Evolutionary conservation across 2,113 vertebrate genomes (phyloP), one percentile per base, ranked within the genome.

Genomic region (Nestor notabilis): DNA sequence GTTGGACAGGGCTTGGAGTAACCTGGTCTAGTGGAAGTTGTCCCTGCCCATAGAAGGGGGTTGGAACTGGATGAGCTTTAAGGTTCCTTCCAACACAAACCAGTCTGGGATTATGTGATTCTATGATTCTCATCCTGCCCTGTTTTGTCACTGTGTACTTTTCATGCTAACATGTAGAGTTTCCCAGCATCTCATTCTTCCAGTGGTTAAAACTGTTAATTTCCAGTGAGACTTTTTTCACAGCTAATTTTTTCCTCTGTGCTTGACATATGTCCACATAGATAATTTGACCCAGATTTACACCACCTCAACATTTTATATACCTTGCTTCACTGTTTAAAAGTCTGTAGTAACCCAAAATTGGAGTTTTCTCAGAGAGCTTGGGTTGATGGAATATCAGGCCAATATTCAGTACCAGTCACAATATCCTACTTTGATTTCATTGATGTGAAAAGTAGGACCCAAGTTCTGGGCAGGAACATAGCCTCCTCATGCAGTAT

Each of bases 81-180:
- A n/a, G 55, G 55, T 56, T 19, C 33, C 33, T 56, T n/a, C 31
- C 55, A 56, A 21, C 55, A 13, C 55, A 56, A 56, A 56, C 13
- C 33, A n/a, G 55, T 7, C 55, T 56, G 53, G 11, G 11, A 33
- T 56, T 56, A 7, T 58, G 33, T n/a, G 56, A n/a, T 58, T 58
- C 33, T n/a, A n/a, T n/a, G 33, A 23, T 58, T 58, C 56, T 55
- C 15, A 43, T 65, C 25, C 50, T 72, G 20, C 37, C 37, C 3
- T 39, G 31, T 44, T 35, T 72, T 44, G 5, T 44, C 33, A 63
- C 24, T 53, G 3, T 5, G 1, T 25, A 31, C 0, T 0, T 66
- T 46, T 49, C 83, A 65, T 0, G 1, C 17, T 64, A 14, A 37
- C 29, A 25, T 56, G 15, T 72, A 9, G 31, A 52, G 7, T 29